These are phyloP conservation scores for Piprites chloris DNA, from an alignment of 2,113 vertebrate species.

Conservation along the genomic window DNA sequence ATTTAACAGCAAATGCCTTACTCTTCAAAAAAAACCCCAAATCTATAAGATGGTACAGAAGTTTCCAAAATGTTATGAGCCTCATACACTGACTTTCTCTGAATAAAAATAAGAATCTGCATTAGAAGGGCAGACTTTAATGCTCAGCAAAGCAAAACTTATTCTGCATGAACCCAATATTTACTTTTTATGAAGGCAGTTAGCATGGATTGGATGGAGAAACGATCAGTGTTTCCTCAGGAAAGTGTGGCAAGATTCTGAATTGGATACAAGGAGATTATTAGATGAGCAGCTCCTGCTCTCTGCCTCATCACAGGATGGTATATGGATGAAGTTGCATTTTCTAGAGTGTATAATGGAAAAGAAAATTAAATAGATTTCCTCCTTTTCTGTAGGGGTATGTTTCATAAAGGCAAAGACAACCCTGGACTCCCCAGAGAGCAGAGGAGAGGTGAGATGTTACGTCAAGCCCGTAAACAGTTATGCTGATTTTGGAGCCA, in stretches of 20 bases:
- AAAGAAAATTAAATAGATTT: not conserved
- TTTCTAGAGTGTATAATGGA: not conserved
- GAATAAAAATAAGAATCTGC: slow-evolving; percentile 15
- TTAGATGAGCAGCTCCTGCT: not conserved
- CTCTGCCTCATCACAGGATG: not conserved
- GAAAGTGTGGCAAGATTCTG: not conserved
- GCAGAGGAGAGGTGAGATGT: not conserved
- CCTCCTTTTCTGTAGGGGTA: not conserved
- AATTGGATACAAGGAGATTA: not conserved
- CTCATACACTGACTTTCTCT: not conserved
- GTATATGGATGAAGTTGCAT: not conserved
- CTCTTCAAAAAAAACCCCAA: not conserved
- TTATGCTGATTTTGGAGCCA: not conserved
- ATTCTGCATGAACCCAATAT: slow-evolving; percentile 2
- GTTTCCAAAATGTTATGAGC: not conserved
- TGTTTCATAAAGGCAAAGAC: not conserved
- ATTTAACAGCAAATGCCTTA: slow-evolving; percentile 23
- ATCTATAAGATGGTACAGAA: not conserved
- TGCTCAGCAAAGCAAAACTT: slow-evolving; percentile 2
- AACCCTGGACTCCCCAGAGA: not conserved
- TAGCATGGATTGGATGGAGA: slow-evolving; percentile 12
- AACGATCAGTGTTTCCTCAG: not conserved
- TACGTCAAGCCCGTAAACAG: not conserved
- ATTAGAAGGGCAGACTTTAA: not conserved
- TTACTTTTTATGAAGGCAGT: slow-evolving; percentile 42